A percentile compares a stretch with the other conserved stretches of the same genome.
phyloP scores from a whole-genome alignment of 2,888 invertebrate genomes.

The Dasypolia templi region DNA sequence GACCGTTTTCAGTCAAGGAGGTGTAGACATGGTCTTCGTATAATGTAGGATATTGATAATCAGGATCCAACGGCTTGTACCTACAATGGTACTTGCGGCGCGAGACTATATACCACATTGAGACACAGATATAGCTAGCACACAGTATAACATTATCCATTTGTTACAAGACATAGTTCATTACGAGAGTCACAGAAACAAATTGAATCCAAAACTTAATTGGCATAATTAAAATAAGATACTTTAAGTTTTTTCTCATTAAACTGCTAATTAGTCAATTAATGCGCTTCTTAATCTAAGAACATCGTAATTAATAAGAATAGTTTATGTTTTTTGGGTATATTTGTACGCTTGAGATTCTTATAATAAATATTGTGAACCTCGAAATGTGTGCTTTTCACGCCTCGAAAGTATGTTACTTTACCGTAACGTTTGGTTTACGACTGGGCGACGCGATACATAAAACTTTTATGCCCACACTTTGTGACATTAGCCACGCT shows the following conservation, averaged over 20 bases:
- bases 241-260: conserved; percentile 14
- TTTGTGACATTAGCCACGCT: conserved; percentile 72
- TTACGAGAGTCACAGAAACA: conserved; percentile 1
- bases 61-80: conserved; percentile 18
- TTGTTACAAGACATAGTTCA: conserved; percentile 34
- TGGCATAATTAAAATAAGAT: background rate
- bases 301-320: conserved; percentile 5
- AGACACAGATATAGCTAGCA: conserved; percentile 16
- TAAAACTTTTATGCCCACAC: conserved; percentile 78
- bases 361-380: conserved; percentile 46
- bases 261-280: conserved; percentile 36
- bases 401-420: conserved; percentile 72
- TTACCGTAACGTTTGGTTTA: conserved; percentile 72
- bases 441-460: conserved; percentile 73
- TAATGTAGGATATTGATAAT: conserved; percentile 65
- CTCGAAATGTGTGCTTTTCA: conserved; percentile 63
- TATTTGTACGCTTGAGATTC: conserved; percentile 16
- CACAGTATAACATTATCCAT: conserved; percentile 22
- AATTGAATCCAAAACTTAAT: conserved; percentile 16
- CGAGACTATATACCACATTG: background rate
- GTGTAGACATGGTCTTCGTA: conserved; percentile 73
- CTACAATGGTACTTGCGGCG: fast-evolving
- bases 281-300: conserved; percentile 14
- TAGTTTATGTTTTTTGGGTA: background rate
- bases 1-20: conserved; percentile 71